These are phyloP conservation scores for Neodiprion fabricii DNA, from an alignment of 1,140 invertebrate species.

Conservation along the genomic window DNA sequence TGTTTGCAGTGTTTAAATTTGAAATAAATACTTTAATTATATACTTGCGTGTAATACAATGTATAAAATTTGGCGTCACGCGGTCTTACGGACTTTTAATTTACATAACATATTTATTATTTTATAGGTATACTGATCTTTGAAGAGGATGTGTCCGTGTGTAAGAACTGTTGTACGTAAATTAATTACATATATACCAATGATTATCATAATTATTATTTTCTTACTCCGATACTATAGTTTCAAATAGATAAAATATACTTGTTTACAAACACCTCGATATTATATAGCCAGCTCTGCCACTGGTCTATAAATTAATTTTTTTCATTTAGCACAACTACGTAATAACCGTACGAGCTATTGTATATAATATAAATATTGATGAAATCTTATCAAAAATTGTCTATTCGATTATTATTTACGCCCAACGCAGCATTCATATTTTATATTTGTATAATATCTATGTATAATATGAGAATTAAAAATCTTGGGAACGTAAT, in stretches of 20 bases:
- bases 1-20: neutral
- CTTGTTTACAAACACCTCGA: neutral
- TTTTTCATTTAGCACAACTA: neutral
- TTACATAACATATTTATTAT: neutral
- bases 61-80: slow-evolving; percentile 7
- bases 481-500: neutral
- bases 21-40: neutral
- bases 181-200: neutral
- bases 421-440: neutral
- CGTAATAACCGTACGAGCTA: neutral
- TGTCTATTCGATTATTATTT: neutral
- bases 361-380: neutral
- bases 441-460: slow-evolving; percentile 1
- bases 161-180: neutral
- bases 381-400: neutral
- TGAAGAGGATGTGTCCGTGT: neutral
- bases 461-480: neutral
- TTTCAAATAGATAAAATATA: slow-evolving; percentile 8
- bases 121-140: neutral
- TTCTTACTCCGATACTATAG: neutral
- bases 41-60: neutral
- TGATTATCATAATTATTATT: neutral
- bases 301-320: neutral
- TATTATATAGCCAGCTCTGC: neutral
- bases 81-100: neutral